These are phyloP conservation scores for Blastobasis lacticolella DNA, from an alignment of 2,888 invertebrate species.

Conservation along the genomic window DNA sequence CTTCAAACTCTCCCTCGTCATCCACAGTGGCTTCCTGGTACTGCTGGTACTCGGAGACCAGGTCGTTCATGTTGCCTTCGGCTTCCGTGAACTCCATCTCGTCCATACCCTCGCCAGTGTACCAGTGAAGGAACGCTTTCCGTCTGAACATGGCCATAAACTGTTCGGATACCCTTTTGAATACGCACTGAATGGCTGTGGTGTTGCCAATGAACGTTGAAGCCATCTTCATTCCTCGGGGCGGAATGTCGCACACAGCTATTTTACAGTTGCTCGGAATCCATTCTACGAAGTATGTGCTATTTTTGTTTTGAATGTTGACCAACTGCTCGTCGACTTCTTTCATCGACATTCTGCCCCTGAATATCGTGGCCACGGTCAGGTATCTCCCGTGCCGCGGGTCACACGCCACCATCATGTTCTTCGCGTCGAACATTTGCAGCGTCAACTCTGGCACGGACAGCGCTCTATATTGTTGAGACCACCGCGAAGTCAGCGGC, in stretches of 20 bases:
- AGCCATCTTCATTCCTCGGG: constrained; percentile 84
- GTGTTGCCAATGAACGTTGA: constrained; percentile 92
- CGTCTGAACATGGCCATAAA: constrained; percentile 95
- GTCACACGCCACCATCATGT: constrained; percentile 93
- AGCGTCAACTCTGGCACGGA: constrained; percentile 91
- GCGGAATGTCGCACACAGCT: constrained; percentile 87
- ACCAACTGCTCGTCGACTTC: constrained; percentile 88
- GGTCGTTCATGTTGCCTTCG: constrained; percentile 87
- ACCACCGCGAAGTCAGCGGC: constrained; percentile 84
- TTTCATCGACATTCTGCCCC: constrained; percentile 95
- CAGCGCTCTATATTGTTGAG: constrained; percentile 90
- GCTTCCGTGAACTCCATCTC: constrained; percentile 95
- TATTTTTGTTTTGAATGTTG: constrained; percentile 85
- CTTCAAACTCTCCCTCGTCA: constrained; percentile 72
- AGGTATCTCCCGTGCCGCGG: constrained; percentile 92
- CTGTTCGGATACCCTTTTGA: constrained; percentile 89
- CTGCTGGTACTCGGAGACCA: constrained; percentile 84
- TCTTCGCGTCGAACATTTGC: constrained; percentile 78
- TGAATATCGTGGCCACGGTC: constrained; percentile 91
- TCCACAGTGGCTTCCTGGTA: constrained; percentile 79
- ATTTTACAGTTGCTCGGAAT: constrained; percentile 86
- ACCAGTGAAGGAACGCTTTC: constrained; percentile 98
- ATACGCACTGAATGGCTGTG: constrained; percentile 89
- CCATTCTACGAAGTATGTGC: constrained; percentile 86
- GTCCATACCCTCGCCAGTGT: constrained; percentile 94